These are phyloP conservation scores for Syrmaticus mikado DNA, from an alignment of 2,113 vertebrate genomes.

Conservation along the genomic window DNA sequence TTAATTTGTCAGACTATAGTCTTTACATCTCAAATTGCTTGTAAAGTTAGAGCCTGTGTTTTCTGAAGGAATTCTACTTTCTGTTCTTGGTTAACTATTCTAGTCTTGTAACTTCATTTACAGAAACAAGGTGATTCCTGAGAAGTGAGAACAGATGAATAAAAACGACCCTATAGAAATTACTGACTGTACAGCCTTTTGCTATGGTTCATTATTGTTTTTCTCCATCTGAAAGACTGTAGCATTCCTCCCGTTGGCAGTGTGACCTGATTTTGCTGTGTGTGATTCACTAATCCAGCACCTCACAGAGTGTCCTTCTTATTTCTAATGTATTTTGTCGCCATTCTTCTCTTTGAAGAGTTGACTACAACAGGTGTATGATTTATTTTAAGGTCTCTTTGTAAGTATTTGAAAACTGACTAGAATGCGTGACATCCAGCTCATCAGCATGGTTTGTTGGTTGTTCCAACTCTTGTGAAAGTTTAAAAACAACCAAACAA, in stretches of 20 bases:
- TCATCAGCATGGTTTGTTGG: not conserved
- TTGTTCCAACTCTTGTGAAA: not conserved
- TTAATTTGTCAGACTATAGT: constrained; percentile 25
- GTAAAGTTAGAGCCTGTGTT: constrained; percentile 54
- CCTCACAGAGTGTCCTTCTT: not conserved
- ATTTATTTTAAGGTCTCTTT: not conserved
- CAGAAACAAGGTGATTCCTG: constrained; percentile 57
- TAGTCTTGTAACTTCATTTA: constrained; percentile 57
- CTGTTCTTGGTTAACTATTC: constrained; percentile 42
- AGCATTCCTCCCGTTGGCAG: not conserved
- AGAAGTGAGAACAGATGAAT: constrained; percentile 52
- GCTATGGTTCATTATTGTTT: not conserved
- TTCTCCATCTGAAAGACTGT: not conserved
- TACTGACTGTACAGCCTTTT: not conserved
- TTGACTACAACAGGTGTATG: not conserved
- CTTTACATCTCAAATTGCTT: constrained; percentile 37
- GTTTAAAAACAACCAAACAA: not conserved
- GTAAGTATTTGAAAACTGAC: not conserved
- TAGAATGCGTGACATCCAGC: not conserved
- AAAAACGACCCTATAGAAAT: constrained; percentile 61
- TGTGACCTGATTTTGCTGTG: not conserved
- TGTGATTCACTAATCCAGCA: not conserved
- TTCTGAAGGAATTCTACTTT: constrained; percentile 12
- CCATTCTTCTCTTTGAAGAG: not conserved
- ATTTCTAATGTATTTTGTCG: not conserved